Percentiles rank a stretch among this genome's conserved stretches.
Evolutionary conservation across 2,888 invertebrate species (phyloP).

Genomic region (Rhagium mordax): DNA sequence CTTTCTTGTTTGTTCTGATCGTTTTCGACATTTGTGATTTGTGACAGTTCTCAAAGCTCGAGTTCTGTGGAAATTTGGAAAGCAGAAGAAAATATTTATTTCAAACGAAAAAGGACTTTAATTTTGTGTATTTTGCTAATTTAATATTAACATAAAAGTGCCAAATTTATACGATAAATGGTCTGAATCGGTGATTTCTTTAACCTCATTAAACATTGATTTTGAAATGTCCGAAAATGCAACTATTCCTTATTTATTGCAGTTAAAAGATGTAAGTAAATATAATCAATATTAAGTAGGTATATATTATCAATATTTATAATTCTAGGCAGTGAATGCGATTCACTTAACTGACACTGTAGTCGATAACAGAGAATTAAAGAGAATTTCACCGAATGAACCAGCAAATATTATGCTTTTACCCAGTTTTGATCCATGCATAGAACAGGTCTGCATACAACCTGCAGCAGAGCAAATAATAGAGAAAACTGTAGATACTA

Average conservation of each 20-base stretch:
- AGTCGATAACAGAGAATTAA: not conserved
- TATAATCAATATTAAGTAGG: constrained; percentile 37
- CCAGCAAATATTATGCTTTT: constrained; percentile 2
- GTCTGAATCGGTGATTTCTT: not conserved
- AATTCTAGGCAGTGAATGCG: constrained; percentile 41
- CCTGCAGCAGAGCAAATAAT: not conserved
- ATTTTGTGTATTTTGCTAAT: not conserved
- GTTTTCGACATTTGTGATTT: too few relatives aligned
- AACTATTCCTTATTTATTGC: constrained; percentile 43
- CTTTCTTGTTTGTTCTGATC: too few relatives aligned
- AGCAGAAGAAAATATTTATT: too few relatives aligned
- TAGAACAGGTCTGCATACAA: constrained; percentile 30
- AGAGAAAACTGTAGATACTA: constrained; percentile 21
- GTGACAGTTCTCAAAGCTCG: too few relatives aligned
- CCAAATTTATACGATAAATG: not conserved
- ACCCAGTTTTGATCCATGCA: not conserved
- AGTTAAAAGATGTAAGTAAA: constrained; percentile 42
- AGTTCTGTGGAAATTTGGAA: too few relatives aligned
- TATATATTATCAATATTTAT: constrained; percentile 1
- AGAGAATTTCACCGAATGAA: not conserved
- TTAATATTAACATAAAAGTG: not conserved
- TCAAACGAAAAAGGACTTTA: too few relatives aligned
- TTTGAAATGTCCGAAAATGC: constrained; percentile 30
- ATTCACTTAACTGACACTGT: constrained; percentile 40
- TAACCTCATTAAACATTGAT: not conserved